These are phyloP conservation scores for Pseudorectes ferrugineus DNA, from an alignment of 2,113 vertebrate species.

Conservation along the genomic window DNA sequence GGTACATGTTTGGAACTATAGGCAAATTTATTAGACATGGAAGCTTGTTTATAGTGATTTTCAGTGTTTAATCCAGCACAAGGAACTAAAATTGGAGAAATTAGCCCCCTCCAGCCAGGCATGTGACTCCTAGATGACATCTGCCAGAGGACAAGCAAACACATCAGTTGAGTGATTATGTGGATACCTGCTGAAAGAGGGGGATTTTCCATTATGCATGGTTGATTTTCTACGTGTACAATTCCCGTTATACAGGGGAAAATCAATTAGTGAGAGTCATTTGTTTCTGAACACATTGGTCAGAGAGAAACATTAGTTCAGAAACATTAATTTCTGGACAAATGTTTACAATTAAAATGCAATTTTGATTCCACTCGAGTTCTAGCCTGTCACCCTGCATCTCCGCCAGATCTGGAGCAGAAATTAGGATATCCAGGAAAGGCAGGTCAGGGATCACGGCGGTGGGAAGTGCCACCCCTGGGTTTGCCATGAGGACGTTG, in stretches of 20 bases:
- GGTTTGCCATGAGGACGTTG: fast-evolving
- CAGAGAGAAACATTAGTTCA: conserved; percentile 49
- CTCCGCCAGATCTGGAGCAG: background rate
- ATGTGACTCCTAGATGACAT: background rate
- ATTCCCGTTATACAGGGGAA: background rate
- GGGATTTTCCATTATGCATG: background rate
- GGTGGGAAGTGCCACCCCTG: background rate
- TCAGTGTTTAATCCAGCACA: background rate
- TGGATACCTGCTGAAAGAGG: conserved; percentile 4
- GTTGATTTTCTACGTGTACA: background rate
- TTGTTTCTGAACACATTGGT: conserved; percentile 12
- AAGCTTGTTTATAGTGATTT: background rate
- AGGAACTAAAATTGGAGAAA: background rate
- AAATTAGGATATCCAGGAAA: background rate
- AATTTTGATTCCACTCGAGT: conserved; percentile 36
- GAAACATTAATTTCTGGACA: conserved; percentile 68
- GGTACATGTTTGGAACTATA: background rate
- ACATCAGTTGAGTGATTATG: background rate
- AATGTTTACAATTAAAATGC: conserved; percentile 62
- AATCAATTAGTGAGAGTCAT: conserved; percentile 36
- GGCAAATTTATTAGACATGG: background rate
- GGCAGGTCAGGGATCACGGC: fast-evolving
- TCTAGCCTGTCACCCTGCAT: background rate
- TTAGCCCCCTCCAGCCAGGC: background rate
- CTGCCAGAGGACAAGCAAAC: background rate